Base-by-base conservation (phyloP, 2,888 invertebrate genomes). In the Synergus japonicus region DNA sequence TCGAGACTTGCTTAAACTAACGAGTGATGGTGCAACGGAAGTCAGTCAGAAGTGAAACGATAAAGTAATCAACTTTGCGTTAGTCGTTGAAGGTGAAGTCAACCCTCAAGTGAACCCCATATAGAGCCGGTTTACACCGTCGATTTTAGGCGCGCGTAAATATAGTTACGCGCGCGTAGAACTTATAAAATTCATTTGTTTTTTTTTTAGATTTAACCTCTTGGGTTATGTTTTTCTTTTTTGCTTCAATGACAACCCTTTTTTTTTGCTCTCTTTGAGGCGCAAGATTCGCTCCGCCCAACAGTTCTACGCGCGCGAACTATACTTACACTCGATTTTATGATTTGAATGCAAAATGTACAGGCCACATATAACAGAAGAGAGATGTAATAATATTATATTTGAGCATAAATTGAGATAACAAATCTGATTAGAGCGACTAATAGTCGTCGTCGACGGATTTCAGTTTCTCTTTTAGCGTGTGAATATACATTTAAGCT, bases 251-350 rank as follows among this genome's bases (percentile, higher is more conserved):
- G n/a, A n/a, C n/a, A n/a, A n/a, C n/a, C n/a, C n/a, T n/a, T n/a
- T n/a, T n/a, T n/a, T n/a, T n/a, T n/a, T n/a, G n/a, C n/a, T n/a
- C n/a, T n/a, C n/a, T n/a, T n/a, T n/a, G n/a, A n/a, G n/a, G n/a
- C n/a, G n/a, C n/a, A n/a, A n/a, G n/a, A n/a, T n/a, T n/a, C n/a
- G n/a, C n/a, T n/a, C n/a, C n/a, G n/a, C n/a, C n/a, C n/a, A n/a
- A n/a, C n/a, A n/a, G n/a, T n/a, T n/a, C n/a, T n/a, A n/a, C n/a
- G n/a, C n/a, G n/a, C n/a, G n/a, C n/a, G n/a, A n/a, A n/a, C n/a
- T n/a, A n/a, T n/a, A n/a, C n/a, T n/a, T n/a, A n/a, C n/a, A 73
- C 73, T 15, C 49, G 54, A 49, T 54, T 49, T 73, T 73, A 73
- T 46, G 54, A 73, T 15, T 49, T 54, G n/a, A 73, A 73, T 37